A percentile compares a stretch with the other conserved stretches of the same genome.
These are phyloP conservation scores for Drosophila flavopinicola DNA, from an alignment of 2,888 invertebrate species.

Conservation along the genomic window DNA sequence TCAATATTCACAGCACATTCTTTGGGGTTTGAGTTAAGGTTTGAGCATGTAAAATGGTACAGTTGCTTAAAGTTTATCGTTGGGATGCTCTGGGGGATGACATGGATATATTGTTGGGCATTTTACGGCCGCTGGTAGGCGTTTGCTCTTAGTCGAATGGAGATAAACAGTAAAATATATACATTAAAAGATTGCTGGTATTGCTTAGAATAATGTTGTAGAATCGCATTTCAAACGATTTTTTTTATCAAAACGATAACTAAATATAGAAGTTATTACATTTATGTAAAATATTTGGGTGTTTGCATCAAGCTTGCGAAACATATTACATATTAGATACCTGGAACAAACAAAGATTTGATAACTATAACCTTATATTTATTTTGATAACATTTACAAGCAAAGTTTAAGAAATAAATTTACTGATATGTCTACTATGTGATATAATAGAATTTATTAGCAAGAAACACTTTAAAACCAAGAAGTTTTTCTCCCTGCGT, in stretches of 20 bases:
- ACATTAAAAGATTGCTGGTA: constrained; percentile 18
- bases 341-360: too few relatives aligned
- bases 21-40: constrained; percentile 69
- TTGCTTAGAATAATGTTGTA: constrained; percentile 5
- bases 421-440: too few relatives aligned
- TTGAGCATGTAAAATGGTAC: constrained; percentile 76
- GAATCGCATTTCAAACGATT: neutral
- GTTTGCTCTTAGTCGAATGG: constrained; percentile 51
- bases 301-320: too few relatives aligned
- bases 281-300: too few relatives aligned
- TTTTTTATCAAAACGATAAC: neutral
- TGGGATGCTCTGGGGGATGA: constrained; percentile 43
- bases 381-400: too few relatives aligned
- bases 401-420: too few relatives aligned
- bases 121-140: constrained; percentile 55
- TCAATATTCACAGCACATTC: constrained; percentile 49
- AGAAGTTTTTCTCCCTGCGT: too few relatives aligned
- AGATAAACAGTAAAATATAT: constrained; percentile 42
- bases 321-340: too few relatives aligned
- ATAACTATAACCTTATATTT: too few relatives aligned
- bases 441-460: too few relatives aligned
- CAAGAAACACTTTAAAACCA: too few relatives aligned
- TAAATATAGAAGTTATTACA: neutral
- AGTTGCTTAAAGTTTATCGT: constrained; percentile 67
- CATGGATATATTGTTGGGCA: constrained; percentile 42